phyloP scores from a whole-genome alignment of 2,797 vertebrate species.

The Ataeniobius toweri region DNA sequence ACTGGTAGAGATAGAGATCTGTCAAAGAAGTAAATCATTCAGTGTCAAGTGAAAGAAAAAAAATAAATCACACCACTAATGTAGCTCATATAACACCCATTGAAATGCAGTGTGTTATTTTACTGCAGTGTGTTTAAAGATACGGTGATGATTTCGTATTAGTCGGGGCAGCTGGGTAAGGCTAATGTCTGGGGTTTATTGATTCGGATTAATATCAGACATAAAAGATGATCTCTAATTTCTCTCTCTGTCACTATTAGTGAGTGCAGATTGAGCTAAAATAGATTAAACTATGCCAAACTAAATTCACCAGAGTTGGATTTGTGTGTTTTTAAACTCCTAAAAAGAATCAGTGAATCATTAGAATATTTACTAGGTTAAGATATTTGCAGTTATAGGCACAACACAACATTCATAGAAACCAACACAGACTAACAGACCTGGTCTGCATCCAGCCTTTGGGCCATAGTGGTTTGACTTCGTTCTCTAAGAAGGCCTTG shows the following conservation, averaged over 20 bases:
- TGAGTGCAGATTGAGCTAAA: neutral
- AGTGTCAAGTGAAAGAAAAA: neutral
- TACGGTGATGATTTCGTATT: neutral
- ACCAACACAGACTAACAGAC: slow-evolving; percentile 69
- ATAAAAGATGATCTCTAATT: neutral
- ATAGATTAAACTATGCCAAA: neutral
- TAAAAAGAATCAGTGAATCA: neutral
- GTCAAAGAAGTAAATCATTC: neutral
- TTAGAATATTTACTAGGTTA: neutral
- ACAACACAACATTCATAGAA: neutral
- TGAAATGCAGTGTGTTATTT: neutral
- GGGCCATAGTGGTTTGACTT: slow-evolving; percentile 96
- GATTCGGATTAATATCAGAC: neutral
- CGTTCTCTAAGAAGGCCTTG: slow-evolving; percentile 94
- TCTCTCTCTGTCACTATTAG: too few relatives aligned
- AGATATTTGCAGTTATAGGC: neutral
- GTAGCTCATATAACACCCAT: neutral
- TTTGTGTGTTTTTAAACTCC: neutral
- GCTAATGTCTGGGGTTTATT: neutral
- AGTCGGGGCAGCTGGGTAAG: neutral
- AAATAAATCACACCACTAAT: neutral
- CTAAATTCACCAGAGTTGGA: neutral
- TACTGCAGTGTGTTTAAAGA: neutral
- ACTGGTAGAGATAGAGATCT: neutral
- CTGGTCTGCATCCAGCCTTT: slow-evolving; percentile 99